These are phyloP conservation scores for Drosophila trapezifrons DNA, from an alignment of 1,140 invertebrate genomes.

Conservation along the genomic window DNA sequence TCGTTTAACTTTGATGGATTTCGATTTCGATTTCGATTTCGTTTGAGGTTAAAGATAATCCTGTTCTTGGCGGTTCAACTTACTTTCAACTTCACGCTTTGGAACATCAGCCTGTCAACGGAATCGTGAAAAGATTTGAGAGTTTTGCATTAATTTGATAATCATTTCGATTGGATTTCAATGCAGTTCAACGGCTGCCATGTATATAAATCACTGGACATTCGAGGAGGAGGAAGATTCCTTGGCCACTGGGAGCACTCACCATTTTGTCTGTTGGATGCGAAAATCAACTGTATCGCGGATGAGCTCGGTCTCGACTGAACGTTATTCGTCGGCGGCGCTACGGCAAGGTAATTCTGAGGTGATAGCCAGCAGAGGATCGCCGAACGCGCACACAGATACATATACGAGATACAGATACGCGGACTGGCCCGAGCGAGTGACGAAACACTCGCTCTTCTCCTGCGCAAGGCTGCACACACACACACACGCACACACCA, in stretches of 20 bases:
- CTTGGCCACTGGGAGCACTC: slow-evolving; percentile 58
- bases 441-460: slow-evolving; percentile 57
- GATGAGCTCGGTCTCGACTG: slow-evolving; percentile 84
- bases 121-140: slow-evolving; percentile 51
- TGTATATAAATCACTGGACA: slow-evolving; percentile 24
- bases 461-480: slow-evolving; percentile 59
- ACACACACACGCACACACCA: slow-evolving; percentile 14
- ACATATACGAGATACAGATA: slow-evolving; percentile 22
- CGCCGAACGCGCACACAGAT: slow-evolving; percentile 21
- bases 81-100: slow-evolving; percentile 84
- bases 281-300: slow-evolving; percentile 84
- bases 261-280: slow-evolving; percentile 84
- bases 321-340: slow-evolving; percentile 81
- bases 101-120: slow-evolving; percentile 82
- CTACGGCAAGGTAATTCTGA: slow-evolving; percentile 83
- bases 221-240: slow-evolving; percentile 30
- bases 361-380: slow-evolving; percentile 67
- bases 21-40: slow-evolving; percentile 53
- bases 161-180: not conserved
- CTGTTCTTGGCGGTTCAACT: slow-evolving; percentile 64
- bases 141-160: slow-evolving; percentile 38
- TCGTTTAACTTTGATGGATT: slow-evolving; percentile 26
- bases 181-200: too few relatives aligned
- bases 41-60: slow-evolving; percentile 80
- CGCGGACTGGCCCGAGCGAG: slow-evolving; percentile 25